phyloP scores from a whole-genome alignment of 1,140 invertebrate species.

The Acromyrmex echinatior region DNA sequence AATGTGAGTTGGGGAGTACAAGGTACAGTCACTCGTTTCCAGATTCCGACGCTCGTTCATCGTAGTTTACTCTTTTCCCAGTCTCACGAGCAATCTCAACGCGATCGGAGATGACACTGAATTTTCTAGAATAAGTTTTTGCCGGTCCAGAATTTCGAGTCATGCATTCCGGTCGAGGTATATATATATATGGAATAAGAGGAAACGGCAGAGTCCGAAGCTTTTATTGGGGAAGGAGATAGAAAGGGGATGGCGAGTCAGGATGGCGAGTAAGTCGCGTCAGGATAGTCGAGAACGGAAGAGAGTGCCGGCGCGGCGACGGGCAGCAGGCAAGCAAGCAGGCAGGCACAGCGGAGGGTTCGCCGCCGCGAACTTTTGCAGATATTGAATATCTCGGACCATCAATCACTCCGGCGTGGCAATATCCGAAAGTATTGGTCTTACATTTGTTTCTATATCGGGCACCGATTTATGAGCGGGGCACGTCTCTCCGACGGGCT shows the following conservation, averaged over 20 bases:
- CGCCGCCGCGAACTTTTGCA: conserved; percentile 79
- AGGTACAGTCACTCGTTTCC: neutral
- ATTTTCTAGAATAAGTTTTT: conserved; percentile 68
- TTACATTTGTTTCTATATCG: conserved; percentile 83
- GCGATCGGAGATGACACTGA: conserved; percentile 44
- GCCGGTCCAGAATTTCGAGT: conserved; percentile 44
- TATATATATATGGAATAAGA: conserved; percentile 56
- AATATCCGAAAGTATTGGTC: conserved; percentile 85
- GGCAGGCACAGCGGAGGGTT: conserved; percentile 48
- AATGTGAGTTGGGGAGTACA: neutral
- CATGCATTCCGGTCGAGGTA: conserved; percentile 45
- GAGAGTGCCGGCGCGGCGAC: conserved; percentile 47
- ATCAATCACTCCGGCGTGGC: conserved; percentile 82
- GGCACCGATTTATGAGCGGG: conserved; percentile 81
- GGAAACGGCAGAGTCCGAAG: conserved; percentile 39
- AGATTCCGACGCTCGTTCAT: neutral
- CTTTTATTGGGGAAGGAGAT: conserved; percentile 34
- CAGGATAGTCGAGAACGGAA: conserved; percentile 40
- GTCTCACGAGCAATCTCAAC: neutral
- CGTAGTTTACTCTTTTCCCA: conserved; percentile 37
- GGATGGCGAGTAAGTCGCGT: conserved; percentile 31
- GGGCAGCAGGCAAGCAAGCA: neutral
- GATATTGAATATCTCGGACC: conserved; percentile 85
- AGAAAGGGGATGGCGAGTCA: neutral
- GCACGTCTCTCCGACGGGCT: conserved; percentile 70